These are phyloP conservation scores for Clamator glandarius DNA, from an alignment of 2,797 vertebrate genomes.

Conservation along the genomic window DNA sequence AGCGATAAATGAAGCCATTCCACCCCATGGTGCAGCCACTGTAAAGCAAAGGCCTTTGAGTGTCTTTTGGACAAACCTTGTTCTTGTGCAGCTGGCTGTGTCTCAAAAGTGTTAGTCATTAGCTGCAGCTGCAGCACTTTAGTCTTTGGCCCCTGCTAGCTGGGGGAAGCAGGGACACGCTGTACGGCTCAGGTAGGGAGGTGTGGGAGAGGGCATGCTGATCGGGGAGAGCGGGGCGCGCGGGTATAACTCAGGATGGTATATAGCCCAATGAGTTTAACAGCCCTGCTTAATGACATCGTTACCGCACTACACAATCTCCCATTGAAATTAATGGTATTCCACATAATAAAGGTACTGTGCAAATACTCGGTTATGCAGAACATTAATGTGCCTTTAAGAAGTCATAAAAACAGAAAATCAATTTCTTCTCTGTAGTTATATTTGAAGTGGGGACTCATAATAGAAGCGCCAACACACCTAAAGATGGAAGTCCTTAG, in stretches of 20 bases:
- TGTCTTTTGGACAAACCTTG: neutral
- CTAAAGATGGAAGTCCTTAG: neutral
- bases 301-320: conserved; percentile 59
- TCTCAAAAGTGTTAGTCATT: conserved; percentile 7
- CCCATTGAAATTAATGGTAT: conserved; percentile 63
- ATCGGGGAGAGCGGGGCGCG: neutral
- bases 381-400: conserved; percentile 53
- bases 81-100: neutral
- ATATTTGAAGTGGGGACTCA: conserved; percentile 9
- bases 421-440: conserved; percentile 14
- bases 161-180: neutral
- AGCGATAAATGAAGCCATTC: neutral
- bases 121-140: conserved; percentile 12
- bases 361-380: conserved; percentile 45
- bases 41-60: neutral
- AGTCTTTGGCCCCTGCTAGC: neutral
- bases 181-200: neutral
- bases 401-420: conserved; percentile 50
- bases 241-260: conserved; percentile 47
- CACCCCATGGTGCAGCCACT: neutral
- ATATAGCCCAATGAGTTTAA: conserved; percentile 48
- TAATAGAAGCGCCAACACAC: neutral
- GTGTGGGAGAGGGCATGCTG: neutral
- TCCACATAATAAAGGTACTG: conserved; percentile 63
- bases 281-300: conserved; percentile 47